Percentiles rank a stretch among this genome's conserved stretches.
Evolutionary conservation across 1,140 invertebrate species (phyloP).

Genomic region (Dreissena polymorpha): DNA sequence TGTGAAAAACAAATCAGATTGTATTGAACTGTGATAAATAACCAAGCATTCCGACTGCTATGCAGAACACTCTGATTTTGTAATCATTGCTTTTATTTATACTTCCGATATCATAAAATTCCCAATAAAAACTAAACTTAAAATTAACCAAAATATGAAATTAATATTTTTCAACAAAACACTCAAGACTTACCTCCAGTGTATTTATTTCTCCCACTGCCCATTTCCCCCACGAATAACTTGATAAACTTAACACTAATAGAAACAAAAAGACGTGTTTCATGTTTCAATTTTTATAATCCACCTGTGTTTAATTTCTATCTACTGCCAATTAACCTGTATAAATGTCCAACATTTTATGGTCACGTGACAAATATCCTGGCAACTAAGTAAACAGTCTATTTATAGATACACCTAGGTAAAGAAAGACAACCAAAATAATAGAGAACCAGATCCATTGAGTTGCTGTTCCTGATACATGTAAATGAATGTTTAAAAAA

Average conservation of each 20-base stretch:
- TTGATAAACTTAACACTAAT: not conserved
- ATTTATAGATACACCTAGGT: not conserved
- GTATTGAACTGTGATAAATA: not conserved
- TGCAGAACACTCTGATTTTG: too few species aligned
- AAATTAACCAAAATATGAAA: too few species aligned
- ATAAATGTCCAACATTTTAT: slow-evolving; percentile 31
- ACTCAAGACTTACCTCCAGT: slow-evolving; percentile 10
- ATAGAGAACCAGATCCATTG: too few species aligned
- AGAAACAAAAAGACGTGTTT: slow-evolving; percentile 4
- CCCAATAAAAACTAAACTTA: too few species aligned
- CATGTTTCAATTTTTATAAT: not conserved
- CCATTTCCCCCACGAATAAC: slow-evolving; percentile 23
- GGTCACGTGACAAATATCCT: slow-evolving; percentile 38
- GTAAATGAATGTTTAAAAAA: too few species aligned
- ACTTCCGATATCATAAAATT: too few species aligned
- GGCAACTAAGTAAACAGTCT: slow-evolving; percentile 39
- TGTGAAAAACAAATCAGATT: not conserved
- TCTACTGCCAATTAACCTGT: not conserved
- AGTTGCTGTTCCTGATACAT: too few species aligned
- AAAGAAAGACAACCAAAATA: too few species aligned
- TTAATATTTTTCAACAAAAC: too few species aligned
- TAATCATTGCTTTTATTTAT: too few species aligned
- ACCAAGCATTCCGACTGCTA: not conserved
- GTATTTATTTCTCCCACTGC: slow-evolving; percentile 34
- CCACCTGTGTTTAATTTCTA: not conserved